Base-by-base conservation (phyloP, 2,113 vertebrate genomes). In the Epinephelus cyanopodus region DNA sequence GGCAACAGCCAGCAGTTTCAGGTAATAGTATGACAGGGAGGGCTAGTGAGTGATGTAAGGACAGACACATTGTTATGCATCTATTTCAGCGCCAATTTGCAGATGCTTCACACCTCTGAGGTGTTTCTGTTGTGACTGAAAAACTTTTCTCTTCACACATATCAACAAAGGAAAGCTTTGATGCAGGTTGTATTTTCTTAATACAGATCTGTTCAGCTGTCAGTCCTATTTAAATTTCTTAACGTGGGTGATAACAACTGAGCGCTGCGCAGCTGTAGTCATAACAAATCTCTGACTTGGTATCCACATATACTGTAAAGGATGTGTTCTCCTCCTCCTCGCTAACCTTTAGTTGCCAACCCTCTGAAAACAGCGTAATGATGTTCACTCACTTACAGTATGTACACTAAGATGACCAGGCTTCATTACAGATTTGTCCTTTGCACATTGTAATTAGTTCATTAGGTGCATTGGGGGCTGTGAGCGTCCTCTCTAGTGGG, bases 391-490 rank as follows among this genome's bases (percentile, higher is more conserved):
- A 19, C 5, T 23, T 29, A 66, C 19, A 50, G 25, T 64, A 68
- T 10, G 9, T 52, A 66, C 47, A 73, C 52, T 58, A 42, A 58
- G 17, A 68, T 53, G 23, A 67, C 69, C 29, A 73, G 65, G 19
- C 25, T 61, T 73, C 52, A 81, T 67, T 60, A 57, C 37, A 52
- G 33, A 52, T 81, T 52, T 42, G 13, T 42, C 67, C 54, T 65
- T 52, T 54, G 37, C 9, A 11, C 65, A 70, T 62, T 73, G 47
- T 85, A 81, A 87, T 77, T 52, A 79, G 48, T 81, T 69, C 15
- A 83, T 78, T 77, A 25, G 45, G 37, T 73, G 23, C 71, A 69
- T 67, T 45, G 2, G 25, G 39, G 47, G 23, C 29, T 62, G 25
- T 47, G 21, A 27, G 25, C 66, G 48, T 61, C 45, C 74, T 83